Percentiles rank a stretch among this genome's conserved stretches.
These are phyloP conservation scores for Ennomos quercinarius DNA, from an alignment of 2,888 invertebrate species.

Conservation along the genomic window DNA sequence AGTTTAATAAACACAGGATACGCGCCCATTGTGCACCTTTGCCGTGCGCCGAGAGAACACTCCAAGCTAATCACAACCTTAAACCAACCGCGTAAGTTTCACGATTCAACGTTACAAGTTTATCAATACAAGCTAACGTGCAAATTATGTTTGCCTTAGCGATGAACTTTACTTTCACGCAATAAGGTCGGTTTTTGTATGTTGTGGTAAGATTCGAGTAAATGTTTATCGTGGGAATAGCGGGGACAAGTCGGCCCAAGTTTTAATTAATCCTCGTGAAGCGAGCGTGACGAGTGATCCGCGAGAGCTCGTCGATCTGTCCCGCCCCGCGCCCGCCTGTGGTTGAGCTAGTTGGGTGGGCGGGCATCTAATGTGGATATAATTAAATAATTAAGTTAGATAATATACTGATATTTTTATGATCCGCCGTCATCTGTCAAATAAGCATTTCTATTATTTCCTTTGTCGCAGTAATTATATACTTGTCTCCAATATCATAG, in stretches of 20 bases:
- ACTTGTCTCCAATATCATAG: too few species aligned
- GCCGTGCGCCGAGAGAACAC: conserved; percentile 20
- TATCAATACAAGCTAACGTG: conserved; percentile 11
- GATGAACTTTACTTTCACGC: background rate
- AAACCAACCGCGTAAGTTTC: conserved; percentile 1
- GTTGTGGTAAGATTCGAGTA: conserved; percentile 3
- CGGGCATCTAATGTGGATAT: conserved; percentile 1
- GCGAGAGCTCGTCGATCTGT: conserved; percentile 16
- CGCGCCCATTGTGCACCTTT: conserved; percentile 48
- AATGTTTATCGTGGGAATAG: conserved; percentile 34
- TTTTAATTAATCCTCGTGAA: conserved; percentile 48
- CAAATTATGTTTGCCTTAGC: conserved; percentile 4
- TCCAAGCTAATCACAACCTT: conserved; percentile 14
- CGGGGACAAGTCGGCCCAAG: conserved; percentile 37
- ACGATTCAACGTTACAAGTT: conserved; percentile 2
- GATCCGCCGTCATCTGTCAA: too few species aligned
- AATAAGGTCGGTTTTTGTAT: conserved; percentile 15
- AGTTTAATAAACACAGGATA: conserved; percentile 46
- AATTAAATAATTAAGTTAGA: too few species aligned
- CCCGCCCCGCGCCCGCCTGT: background rate
- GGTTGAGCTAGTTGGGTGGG: background rate
- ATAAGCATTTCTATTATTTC: too few species aligned
- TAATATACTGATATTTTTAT: too few species aligned
- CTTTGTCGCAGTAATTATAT: too few species aligned
- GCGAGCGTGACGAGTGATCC: conserved; percentile 28